Conservation (phyloP, 2,797 vertebrate species). For the Rhadinocentrus ornatus region DNA sequence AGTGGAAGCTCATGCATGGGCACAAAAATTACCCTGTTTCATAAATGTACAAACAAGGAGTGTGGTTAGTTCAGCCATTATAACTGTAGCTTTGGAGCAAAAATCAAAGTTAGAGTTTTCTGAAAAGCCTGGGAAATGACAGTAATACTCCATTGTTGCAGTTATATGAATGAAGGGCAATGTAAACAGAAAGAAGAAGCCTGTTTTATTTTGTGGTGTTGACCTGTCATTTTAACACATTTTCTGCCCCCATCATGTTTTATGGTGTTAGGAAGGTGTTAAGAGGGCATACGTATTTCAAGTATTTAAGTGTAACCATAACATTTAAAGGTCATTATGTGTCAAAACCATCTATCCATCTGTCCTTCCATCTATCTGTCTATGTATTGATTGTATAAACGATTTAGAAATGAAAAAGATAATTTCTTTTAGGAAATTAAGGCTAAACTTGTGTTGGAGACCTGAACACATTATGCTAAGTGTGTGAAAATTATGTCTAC, state of each 20-base stretch:
- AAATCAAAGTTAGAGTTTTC: too few species aligned
- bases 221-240: conserved; percentile 7
- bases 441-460: conserved; percentile 35
- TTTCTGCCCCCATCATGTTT: background rate
- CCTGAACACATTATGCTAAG: conserved; percentile 65
- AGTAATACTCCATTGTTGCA: background rate
- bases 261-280: conserved; percentile 7
- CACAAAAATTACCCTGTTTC: too few species aligned
- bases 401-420: conserved; percentile 39
- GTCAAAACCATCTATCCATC: background rate
- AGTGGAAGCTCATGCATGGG: too few species aligned
- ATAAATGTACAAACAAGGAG: background rate
- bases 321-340: conserved; percentile 1
- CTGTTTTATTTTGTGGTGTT: background rate
- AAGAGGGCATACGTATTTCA: conserved; percentile 3
- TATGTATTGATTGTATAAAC: background rate
- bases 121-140: background rate
- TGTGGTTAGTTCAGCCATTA: background rate
- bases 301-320: background rate
- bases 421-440: conserved; percentile 37
- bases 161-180: background rate
- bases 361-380: conserved; percentile 3
- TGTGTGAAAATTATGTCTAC: conserved; percentile 63
- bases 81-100: background rate
- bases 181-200: background rate